A percentile compares a stretch with the other conserved stretches of the same genome.
These are phyloP conservation scores for Leptopilina clavipes DNA, from an alignment of 1,140 invertebrate genomes.

Conservation along the genomic window DNA sequence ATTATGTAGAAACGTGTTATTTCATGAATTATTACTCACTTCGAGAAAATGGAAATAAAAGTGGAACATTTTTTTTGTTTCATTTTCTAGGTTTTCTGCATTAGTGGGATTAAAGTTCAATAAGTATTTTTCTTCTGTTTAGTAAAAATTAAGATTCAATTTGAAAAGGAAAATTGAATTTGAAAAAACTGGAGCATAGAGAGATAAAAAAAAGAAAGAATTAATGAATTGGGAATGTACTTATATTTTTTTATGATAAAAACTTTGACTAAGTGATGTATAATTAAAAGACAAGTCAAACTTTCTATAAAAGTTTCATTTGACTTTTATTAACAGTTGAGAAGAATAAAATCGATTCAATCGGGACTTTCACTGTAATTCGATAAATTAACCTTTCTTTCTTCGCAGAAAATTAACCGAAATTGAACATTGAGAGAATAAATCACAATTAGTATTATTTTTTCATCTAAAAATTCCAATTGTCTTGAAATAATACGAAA, in stretches of 20 bases:
- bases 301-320: not conserved
- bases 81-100: not conserved
- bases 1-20: no score
- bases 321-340: not conserved
- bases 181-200: no score
- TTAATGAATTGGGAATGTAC: no score
- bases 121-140: not conserved
- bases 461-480: no score
- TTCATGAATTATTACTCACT: no score
- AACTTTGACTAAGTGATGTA: not conserved
- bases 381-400: not conserved
- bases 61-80: not conserved
- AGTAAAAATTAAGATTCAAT: no score
- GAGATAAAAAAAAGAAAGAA: slow-evolving; percentile 2
- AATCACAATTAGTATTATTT: no score
- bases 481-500: no score
- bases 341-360: not conserved
- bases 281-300: not conserved
- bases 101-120: not conserved
- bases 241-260: not conserved
- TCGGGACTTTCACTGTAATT: slow-evolving; percentile 3
- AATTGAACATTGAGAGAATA: no score
- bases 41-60: no score
- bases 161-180: not conserved
- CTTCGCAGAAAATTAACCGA: not conserved